Base-by-base conservation (phyloP, 2,888 invertebrate species). In the Omphaloscelis lunosa region DNA sequence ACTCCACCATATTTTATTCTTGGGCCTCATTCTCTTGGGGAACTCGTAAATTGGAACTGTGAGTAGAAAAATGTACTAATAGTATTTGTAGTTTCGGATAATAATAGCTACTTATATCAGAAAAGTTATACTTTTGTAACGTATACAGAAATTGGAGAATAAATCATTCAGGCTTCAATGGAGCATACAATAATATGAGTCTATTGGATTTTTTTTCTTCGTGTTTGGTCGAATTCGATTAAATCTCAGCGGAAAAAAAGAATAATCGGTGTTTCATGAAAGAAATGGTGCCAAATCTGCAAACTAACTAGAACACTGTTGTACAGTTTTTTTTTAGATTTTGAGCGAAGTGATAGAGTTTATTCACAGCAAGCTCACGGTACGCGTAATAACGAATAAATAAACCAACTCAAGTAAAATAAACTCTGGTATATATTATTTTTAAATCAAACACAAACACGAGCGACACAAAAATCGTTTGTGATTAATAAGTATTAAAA, bases 41-140 rank as follows among this genome's bases (percentile, higher is more conserved):
- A 20, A 12, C 17, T 23, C 45, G 20, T 27, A 65, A 65, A 68
- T 79, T 68, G 68, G 67, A 67, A 29, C 23, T 39, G 66, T n/a
- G 29, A 48, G 53, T 66, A n/a, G 48, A 48, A 56, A 34, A 23
- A 58, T n/a, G 2, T 51, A 15, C 6, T 27, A 56, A 34, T 41
- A 58, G 53, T 75, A 81, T 53, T 66, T 80, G 45, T 62, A n/a
- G n/a, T 41, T 4, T 67, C 20, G 0, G n/a, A 27, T 81, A 59
- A 12, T 39, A 66, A 48, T 48, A 62, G 61, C 29, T 15, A 29
- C 29, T 39, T 23, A n/a, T 45, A 9, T 20, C 4, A 20, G 5
- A 45, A 27, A 4, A 15, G 2, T 27, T 15, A 15, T 75, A 58
- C 34, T 67, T 29, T 58, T 15, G 27, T 34, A 59, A 45, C 23